Conservation (phyloP, 2,797 vertebrate genomes). For the Salmo trutta region DNA sequence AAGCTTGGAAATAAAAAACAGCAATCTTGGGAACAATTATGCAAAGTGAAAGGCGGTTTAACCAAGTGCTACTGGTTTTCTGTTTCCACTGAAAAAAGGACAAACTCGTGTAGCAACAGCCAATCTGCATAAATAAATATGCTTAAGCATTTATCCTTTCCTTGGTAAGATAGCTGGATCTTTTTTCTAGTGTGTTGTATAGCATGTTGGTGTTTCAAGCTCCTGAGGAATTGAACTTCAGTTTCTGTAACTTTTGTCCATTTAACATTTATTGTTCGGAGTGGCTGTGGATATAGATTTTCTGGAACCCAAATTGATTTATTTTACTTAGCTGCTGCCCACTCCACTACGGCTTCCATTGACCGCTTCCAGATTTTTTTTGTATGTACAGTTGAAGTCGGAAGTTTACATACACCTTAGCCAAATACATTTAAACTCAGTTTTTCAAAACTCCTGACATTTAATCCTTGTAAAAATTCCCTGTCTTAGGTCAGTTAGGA, state of each 20-base stretch:
- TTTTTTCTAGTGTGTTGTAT: constrained; percentile 49
- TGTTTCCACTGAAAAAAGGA: constrained; percentile 60
- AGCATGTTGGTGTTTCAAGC: constrained; percentile 56
- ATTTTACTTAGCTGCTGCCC: too few relatives aligned
- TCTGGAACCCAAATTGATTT: too few relatives aligned
- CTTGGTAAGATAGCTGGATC: constrained; percentile 48
- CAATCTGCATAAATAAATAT: constrained; percentile 72
- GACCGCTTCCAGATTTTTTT: too few relatives aligned
- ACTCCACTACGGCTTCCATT: too few relatives aligned
- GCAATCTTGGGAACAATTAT: constrained; percentile 79
- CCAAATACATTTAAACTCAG: too few relatives aligned
- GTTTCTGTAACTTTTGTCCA: constrained; percentile 45
- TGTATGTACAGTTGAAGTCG: too few relatives aligned
- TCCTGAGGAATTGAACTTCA: constrained; percentile 44
- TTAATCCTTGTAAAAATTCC: too few relatives aligned
- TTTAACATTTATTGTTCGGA: constrained; percentile 50
- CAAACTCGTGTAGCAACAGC: constrained; percentile 60
- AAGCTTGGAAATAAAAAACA: constrained; percentile 72
- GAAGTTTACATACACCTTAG: too few relatives aligned
- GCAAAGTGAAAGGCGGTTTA: constrained; percentile 74
- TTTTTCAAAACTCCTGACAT: too few relatives aligned
- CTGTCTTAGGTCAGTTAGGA: too few relatives aligned
- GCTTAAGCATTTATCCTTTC: constrained; percentile 56
- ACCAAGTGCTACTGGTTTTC: constrained; percentile 78
- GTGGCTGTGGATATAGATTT: too few relatives aligned